Evolutionary conservation across 1,140 invertebrate species (phyloP).

Genomic region (Drosophila sulfurigaster): DNA sequence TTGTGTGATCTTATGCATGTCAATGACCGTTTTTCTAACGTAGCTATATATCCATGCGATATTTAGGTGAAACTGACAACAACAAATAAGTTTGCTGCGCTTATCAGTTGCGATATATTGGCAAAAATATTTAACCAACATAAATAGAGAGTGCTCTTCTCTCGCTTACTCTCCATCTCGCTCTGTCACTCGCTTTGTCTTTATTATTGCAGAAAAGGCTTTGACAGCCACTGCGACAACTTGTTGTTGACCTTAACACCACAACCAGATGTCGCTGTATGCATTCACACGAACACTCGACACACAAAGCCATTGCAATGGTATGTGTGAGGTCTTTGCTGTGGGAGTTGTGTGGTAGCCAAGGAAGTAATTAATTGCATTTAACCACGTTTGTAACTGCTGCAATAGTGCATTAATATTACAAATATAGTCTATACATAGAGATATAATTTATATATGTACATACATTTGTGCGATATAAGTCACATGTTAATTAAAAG

Average conservation of each 20-base stretch:
- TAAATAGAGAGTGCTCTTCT: constrained; percentile 39
- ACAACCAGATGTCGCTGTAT: constrained; percentile 17
- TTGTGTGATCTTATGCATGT: constrained; percentile 58
- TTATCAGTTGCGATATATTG: constrained; percentile 43
- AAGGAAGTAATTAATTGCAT: constrained; percentile 58
- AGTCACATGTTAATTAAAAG: constrained; percentile 76
- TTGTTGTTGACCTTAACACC: constrained; percentile 51
- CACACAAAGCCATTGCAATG: too few relatives aligned
- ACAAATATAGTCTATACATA: constrained; percentile 24
- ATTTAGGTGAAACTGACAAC: constrained; percentile 28
- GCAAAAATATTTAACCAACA: constrained; percentile 52
- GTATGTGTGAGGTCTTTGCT: constrained; percentile 4
- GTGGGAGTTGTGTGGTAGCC: background rate
- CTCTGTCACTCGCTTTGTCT: background rate
- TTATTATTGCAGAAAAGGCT: constrained; percentile 41
- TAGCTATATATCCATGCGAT: constrained; percentile 41
- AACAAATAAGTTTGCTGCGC: constrained; percentile 20
- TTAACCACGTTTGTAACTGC: constrained; percentile 40
- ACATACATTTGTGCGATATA: constrained; percentile 28
- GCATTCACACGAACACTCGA: background rate
- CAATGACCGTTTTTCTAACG: constrained; percentile 63
- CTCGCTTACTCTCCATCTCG: background rate
- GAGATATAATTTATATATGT: constrained; percentile 55
- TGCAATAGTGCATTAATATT: constrained; percentile 60
- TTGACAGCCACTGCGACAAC: constrained; percentile 27